Percentiles rank a stretch among this genome's conserved stretches.
phyloP scores from a whole-genome alignment of 92 coral and sea anemone species.

The Phenganax stokvisi region DNA sequence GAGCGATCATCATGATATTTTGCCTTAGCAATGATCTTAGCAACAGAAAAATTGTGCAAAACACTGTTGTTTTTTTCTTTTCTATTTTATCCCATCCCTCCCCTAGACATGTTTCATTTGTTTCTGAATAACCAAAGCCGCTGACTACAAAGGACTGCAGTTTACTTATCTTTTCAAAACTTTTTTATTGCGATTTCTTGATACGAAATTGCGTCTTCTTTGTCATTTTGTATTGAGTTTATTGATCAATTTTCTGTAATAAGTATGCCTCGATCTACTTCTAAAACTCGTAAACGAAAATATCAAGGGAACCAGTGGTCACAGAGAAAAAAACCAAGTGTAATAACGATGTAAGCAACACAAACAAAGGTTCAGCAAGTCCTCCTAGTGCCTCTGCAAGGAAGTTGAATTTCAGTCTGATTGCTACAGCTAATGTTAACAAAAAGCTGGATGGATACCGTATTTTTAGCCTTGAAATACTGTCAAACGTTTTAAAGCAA shows the following conservation, averaged over 20 bases:
- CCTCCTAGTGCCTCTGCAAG: conserved; percentile 42
- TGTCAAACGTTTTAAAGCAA: conserved; percentile 27
- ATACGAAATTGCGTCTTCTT: no score
- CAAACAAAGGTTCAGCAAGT: neutral
- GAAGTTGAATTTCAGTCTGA: conserved; percentile 30
- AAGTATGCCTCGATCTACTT: conserved; percentile 14
- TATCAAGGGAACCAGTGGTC: conserved; percentile 3
- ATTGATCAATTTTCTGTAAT: neutral
- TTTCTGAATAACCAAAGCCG: no score
- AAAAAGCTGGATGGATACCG: conserved; percentile 39
- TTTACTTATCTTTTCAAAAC: no score
- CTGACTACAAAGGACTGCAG: no score
- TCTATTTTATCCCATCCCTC: no score
- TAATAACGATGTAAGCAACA: conserved; percentile 37
- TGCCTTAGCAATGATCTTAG: no score
- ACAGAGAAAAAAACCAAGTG: neutral
- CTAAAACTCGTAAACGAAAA: conserved; percentile 21
- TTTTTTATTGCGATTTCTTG: no score
- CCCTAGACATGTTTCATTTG: no score
- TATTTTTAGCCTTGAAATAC: conserved; percentile 40
- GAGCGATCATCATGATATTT: no score
- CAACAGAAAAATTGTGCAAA: no score
- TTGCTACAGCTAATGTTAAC: conserved; percentile 13
- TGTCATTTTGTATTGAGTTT: neutral
- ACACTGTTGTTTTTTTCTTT: no score